Base-by-base conservation (phyloP, 2,797 vertebrate species). In the Bradypodion pumilum region DNA sequence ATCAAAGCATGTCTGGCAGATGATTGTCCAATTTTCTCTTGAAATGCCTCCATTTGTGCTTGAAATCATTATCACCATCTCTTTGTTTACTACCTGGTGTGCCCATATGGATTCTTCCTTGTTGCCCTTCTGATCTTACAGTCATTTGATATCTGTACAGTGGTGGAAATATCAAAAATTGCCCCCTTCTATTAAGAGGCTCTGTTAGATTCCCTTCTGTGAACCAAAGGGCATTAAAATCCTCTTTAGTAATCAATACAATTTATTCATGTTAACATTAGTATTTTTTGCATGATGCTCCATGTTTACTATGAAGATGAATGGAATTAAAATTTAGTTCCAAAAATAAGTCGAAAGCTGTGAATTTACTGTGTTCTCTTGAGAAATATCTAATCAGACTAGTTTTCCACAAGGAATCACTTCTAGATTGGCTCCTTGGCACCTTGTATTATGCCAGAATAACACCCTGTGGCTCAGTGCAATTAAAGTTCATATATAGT, bases 341-440 rank as follows among this genome's bases (percentile, higher is more conserved):
- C 27, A 32, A 85, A 37, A 78, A 80, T 76, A 27, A 3, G 85
- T 76, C 3, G 19, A 0, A 0, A 65, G 8, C 4, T 74, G 89
- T 85, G 44, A 79, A 73, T 88, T 79, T 87, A 27, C 78, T 44
- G 80, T 89, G 0, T 0, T 83, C 87, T 15, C 40, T 8, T 49
- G 46, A 52, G 4, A 89, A 86, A 25, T 69, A 40, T 81, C 5
- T 82, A 80, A 86, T 86, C 84, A 89, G 82, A 60, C 81, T 35
- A 5, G 87, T 85, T 73, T 86, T 35, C 42, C 87, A 12, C 32
- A 60, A 35, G 78, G 80, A 46, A 79, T 82, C 42, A 80, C 49
- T 72, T 15, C 2, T 37, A 68, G 68, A 90, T 87, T n/a, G 68
- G 60, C 89, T 89, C 23, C 6, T 5, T 88, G 0, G 42, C 7